phyloP scores from a whole-genome alignment of 2,797 vertebrate species.

The Paramormyrops hopkinsi region DNA sequence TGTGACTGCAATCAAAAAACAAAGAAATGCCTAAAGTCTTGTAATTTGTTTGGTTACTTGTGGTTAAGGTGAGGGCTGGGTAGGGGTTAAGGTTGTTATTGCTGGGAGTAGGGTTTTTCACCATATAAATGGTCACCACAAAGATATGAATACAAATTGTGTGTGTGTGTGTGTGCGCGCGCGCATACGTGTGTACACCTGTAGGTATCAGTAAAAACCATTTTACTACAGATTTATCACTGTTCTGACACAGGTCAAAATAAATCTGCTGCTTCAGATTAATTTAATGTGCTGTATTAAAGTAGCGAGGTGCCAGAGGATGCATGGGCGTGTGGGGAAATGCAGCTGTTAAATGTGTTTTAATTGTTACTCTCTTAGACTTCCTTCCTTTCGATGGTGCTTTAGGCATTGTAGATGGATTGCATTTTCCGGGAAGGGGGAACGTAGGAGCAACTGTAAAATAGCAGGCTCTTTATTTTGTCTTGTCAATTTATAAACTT shows the following conservation, averaged over 20 bases:
- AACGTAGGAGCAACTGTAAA: not conserved
- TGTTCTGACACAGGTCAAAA: not conserved
- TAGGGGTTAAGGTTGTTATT: not conserved
- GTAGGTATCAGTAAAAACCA: not conserved
- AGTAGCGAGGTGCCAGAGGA: not conserved
- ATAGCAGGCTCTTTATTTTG: not conserved
- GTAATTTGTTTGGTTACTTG: not conserved
- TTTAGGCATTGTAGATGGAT: not conserved
- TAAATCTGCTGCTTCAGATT: not conserved
- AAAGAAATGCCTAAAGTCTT: not conserved
- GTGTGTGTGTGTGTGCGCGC: not conserved
- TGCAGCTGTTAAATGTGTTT: not conserved
- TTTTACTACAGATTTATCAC: not conserved
- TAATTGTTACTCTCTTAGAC: not conserved
- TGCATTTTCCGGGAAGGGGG: not conserved
- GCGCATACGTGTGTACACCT: not conserved
- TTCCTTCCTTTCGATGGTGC: not conserved
- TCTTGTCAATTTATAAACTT: not conserved
- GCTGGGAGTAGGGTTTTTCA: not conserved
- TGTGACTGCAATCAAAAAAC: not conserved
- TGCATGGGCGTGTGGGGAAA: not conserved
- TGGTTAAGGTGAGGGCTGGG: not conserved
- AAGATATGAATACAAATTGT: not conserved
- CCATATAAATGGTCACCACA: not conserved
- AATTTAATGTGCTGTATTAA: not conserved